A percentile compares a stretch with the other conserved stretches of the same genome.
phyloP scores from a whole-genome alignment of 2,888 invertebrate genomes.

The Eupithecia abbreviata region DNA sequence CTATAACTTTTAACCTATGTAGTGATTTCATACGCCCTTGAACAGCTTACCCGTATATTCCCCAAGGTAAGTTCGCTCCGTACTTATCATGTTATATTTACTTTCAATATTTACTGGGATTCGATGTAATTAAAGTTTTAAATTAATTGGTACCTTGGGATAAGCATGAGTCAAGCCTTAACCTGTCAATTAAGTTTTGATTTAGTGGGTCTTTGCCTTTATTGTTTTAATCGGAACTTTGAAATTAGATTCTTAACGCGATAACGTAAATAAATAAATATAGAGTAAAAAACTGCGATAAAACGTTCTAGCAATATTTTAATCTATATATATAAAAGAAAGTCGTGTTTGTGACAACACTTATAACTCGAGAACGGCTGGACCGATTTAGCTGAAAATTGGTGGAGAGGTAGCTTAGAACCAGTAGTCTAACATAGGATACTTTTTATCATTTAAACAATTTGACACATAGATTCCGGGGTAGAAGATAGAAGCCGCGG shows the following conservation, averaged over 20 bases:
- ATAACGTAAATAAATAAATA: background rate
- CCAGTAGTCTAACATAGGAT: too few relatives aligned
- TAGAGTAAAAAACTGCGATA: too few relatives aligned
- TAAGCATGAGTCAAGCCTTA: conserved; percentile 24
- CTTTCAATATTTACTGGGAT: conserved; percentile 38
- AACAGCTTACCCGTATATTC: conserved; percentile 31
- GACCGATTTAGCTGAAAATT: too few relatives aligned
- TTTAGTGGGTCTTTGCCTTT: conserved; percentile 5
- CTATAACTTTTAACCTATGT: too few relatives aligned
- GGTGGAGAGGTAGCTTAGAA: too few relatives aligned
- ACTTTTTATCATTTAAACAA: too few relatives aligned
- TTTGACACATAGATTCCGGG: too few relatives aligned
- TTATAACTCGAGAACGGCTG: too few relatives aligned
- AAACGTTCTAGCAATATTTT: too few relatives aligned
- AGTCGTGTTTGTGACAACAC: too few relatives aligned
- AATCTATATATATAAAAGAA: too few relatives aligned
- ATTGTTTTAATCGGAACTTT: background rate
- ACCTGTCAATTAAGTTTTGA: conserved; percentile 30
- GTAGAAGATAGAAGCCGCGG: too few relatives aligned
- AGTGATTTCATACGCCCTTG: background rate
- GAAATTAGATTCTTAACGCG: background rate
- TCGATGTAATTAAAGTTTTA: conserved; percentile 42
- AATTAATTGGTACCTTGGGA: conserved; percentile 38
- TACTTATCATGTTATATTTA: conserved; percentile 40
- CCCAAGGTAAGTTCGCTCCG: conserved; percentile 36